A percentile compares a stretch with the other conserved stretches of the same genome.
Conservation (phyloP, 2,113 vertebrate species). For the Lepus europaeus region DNA sequence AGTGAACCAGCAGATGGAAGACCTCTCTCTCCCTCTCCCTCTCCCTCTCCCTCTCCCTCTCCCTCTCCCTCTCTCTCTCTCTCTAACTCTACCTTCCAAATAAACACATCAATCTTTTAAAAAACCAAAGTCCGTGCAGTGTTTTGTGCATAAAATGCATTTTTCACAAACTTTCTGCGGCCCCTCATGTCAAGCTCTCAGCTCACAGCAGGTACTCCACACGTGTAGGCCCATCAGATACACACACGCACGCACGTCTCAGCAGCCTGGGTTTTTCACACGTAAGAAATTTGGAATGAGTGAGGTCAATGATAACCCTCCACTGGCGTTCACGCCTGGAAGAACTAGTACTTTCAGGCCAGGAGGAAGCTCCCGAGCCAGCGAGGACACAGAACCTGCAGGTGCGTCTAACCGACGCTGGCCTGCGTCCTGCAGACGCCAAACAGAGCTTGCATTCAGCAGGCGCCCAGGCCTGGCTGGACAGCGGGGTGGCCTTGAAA, state of each 20-base stretch:
- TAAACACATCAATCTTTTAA: no score
- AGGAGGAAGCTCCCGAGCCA: constrained; percentile 27
- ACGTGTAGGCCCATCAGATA: not conserved
- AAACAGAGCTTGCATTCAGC: constrained; percentile 56
- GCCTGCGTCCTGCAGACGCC: not conserved
- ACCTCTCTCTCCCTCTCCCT: not conserved
- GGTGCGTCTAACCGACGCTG: not conserved
- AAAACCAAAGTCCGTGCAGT: no score
- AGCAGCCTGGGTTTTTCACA: constrained; percentile 3
- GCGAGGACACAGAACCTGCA: constrained; percentile 63
- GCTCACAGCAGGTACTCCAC: not conserved
- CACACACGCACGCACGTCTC: not conserved
- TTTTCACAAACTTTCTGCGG: not conserved
- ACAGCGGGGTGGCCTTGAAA: not conserved
- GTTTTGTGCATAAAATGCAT: not conserved
- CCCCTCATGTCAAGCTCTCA: not conserved
- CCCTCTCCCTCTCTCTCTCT: not conserved
- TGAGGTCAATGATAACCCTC: constrained; percentile 69
- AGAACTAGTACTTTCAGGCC: constrained; percentile 64
- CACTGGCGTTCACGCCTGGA: not conserved
- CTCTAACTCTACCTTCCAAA: no score
- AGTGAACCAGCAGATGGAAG: no score
- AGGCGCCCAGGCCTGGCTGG: fast-evolving
- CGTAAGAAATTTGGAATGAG: constrained; percentile 62
- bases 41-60: not conserved